Evolutionary conservation across 2,113 vertebrate genomes (phyloP).

Genomic region (Microtus richardsoni): DNA sequence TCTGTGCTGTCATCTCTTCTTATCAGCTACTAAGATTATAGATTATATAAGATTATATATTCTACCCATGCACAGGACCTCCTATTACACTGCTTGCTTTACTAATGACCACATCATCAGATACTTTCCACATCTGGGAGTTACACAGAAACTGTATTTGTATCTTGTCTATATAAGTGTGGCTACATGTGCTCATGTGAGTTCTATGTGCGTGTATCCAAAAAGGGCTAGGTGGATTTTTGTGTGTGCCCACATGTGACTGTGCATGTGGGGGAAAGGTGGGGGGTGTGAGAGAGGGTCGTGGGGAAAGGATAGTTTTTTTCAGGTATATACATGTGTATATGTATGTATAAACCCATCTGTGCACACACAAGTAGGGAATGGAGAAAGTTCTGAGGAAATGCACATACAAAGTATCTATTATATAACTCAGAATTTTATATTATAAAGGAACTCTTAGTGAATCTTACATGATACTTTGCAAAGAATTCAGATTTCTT

Average conservation of each 20-base stretch:
- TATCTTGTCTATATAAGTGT: neutral
- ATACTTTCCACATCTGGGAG: neutral
- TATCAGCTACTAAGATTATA: neutral
- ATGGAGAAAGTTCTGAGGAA: neutral
- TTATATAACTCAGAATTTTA: neutral
- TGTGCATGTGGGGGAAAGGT: neutral
- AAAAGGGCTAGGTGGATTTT: neutral
- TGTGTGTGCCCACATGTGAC: neutral
- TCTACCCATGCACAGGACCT: neutral
- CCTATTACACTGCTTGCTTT: neutral
- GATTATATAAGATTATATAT: neutral
- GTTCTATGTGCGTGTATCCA: neutral
- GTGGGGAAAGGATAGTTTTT: neutral
- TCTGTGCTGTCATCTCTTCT: neutral
- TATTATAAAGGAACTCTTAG: neutral
- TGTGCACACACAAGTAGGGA: neutral
- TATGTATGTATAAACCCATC: neutral
- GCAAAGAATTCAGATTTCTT: neutral
- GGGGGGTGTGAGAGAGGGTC: neutral
- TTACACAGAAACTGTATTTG: neutral
- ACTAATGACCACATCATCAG: neutral
- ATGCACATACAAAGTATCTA: neutral
- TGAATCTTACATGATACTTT: neutral
- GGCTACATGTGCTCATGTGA: neutral
- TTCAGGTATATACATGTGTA: neutral